Base-by-base conservation (phyloP, 2,888 invertebrate species). In the Macrosoma leucophasiata region DNA sequence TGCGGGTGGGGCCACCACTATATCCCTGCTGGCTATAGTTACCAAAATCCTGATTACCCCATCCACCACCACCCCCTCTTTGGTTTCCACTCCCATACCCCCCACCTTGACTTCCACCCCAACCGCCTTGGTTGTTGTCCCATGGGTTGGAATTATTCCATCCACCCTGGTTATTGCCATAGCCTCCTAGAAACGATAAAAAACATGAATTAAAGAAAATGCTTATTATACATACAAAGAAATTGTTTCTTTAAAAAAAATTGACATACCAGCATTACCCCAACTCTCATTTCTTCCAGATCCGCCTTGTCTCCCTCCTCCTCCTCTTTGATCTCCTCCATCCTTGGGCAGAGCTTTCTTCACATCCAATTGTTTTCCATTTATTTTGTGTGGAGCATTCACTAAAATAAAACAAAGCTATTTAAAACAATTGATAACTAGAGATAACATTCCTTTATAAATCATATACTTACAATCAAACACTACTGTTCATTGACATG, bases 311-410 rank as follows among this genome's bases (percentile, higher is more conserved):
- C 69, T 69, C 41, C 86, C 76, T 23, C 88, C 84, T 19, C 87
- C 85, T 39, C 85, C 77, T 39, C 88, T 75, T 23, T 86, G 85
- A 3, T 88, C 86, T 21, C 88, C 84, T 15, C 88, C 88, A 51
- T 94, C 91, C 68, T 95, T 95, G 34, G 95, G 94, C 21, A 96
- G 78, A 4, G 97, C 97, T 79, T 97, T 97, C 65, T 97, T 97
- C 0, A 96, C 96, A 76, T 97, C 96, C 15, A 96, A 89, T 56
- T 91, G 90, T 64, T 95, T 95, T 1, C 94, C 94, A 60, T 92
- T 91, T 23, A 97, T 90, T 54, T 90, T 90, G 61, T 96, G 96
- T 48, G 91, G 91, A 36, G 91, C 91, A 75, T 94, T 93, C 59
- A 94, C 90, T 93, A 68, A 52, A 52, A 46, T 17, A 14, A 21